A percentile compares a stretch with the other conserved stretches of the same genome.
These are phyloP conservation scores for Cordilura impudica DNA, from an alignment of 2,888 invertebrate species.

Conservation along the genomic window DNA sequence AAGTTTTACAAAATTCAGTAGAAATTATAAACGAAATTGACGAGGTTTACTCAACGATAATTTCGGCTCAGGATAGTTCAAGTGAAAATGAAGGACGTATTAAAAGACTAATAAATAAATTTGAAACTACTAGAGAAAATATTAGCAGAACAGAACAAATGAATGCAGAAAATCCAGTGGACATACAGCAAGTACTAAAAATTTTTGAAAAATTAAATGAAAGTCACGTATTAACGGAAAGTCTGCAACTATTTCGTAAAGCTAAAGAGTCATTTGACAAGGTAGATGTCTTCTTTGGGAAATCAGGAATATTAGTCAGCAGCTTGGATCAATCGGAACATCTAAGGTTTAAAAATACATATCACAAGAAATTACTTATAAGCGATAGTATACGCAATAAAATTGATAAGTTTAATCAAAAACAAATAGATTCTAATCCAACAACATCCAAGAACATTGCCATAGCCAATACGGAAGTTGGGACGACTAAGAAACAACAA, in stretches of 20 bases:
- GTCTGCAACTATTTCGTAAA: constrained; percentile 66
- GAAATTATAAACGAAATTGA: no score
- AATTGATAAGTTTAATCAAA: constrained; percentile 66
- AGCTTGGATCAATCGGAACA: no score
- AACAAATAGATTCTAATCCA: neutral
- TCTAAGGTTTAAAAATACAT: neutral
- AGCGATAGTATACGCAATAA: constrained; percentile 21
- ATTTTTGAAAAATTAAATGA: constrained; percentile 68
- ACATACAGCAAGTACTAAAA: constrained; percentile 64
- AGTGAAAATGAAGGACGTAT: no score
- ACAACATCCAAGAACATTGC: neutral
- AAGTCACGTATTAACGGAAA: constrained; percentile 67
- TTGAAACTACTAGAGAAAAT: constrained; percentile 63
- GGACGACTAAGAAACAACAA: no score
- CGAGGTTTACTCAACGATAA: no score
- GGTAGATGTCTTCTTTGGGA: constrained; percentile 61
- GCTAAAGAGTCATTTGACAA: constrained; percentile 69
- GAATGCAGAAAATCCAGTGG: constrained; percentile 55
- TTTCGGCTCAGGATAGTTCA: no score
- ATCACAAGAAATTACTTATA: neutral
- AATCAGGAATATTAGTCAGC: no score
- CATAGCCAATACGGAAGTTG: no score
- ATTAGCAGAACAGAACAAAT: constrained; percentile 29
- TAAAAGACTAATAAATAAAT: constrained; percentile 69
- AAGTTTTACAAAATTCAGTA: no score